Evolutionary conservation across 1,140 invertebrate species (phyloP).

Genomic region (Ruditapes philippinarum): DNA sequence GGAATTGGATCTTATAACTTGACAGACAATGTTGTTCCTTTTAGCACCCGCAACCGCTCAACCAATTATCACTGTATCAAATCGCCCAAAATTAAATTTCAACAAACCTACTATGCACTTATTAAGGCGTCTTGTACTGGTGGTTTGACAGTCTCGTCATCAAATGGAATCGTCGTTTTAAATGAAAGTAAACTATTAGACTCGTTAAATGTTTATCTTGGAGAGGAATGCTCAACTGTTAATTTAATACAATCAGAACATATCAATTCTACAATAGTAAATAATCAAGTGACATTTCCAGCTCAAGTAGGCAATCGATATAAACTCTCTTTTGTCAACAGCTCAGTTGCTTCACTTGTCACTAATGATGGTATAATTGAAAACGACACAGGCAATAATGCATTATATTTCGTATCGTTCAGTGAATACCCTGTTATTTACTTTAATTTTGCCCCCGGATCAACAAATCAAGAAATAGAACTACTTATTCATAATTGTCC

Average conservation of each 20-base stretch:
- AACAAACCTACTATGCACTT: neutral
- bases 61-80: neutral
- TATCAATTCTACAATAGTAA: too few relatives aligned
- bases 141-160: neutral
- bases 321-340: too few relatives aligned
- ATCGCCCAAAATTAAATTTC: neutral
- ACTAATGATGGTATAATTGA: too few relatives aligned
- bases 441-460: too few relatives aligned
- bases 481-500: too few relatives aligned
- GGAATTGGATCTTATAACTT: conserved; percentile 3
- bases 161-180: neutral
- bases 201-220: neutral
- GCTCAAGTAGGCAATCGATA: too few relatives aligned
- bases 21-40: conserved; percentile 5
- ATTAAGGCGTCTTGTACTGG: neutral
- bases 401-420: too few relatives aligned
- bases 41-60: neutral
- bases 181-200: neutral
- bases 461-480: too few relatives aligned
- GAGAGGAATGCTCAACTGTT: neutral
- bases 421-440: too few relatives aligned
- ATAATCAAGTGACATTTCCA: too few relatives aligned
- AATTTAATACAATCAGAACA: neutral
- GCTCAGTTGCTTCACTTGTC: too few relatives aligned
- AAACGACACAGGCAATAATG: too few relatives aligned